A percentile compares a stretch with the other conserved stretches of the same genome.
Evolutionary conservation across 2,113 vertebrate genomes (phyloP).

Genomic region (Coptodon rendalli): DNA sequence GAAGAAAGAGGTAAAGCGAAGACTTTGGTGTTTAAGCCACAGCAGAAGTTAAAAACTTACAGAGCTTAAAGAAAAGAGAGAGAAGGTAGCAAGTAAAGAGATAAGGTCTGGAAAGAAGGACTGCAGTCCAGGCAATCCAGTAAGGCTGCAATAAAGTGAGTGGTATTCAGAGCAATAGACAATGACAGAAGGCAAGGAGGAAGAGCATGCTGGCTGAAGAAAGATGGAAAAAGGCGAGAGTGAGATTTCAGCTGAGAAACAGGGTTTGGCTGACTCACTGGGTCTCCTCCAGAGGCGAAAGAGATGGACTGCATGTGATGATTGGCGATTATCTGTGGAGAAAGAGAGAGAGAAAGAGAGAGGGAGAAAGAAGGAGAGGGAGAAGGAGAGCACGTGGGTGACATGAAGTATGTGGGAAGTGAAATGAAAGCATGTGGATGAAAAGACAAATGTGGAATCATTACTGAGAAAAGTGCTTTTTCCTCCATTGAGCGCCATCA

Average conservation of each 20-base stretch:
- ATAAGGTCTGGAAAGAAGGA: not conserved
- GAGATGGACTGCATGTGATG: conserved; percentile 98
- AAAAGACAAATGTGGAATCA: conserved; percentile 39
- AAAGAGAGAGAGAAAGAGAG: not conserved
- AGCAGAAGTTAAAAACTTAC: conserved; percentile 12
- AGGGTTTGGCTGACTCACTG: conserved; percentile 78
- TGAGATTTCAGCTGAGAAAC: conserved; percentile 19
- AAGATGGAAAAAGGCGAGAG: conserved; percentile 33
- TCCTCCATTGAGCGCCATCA: conserved; percentile 20
- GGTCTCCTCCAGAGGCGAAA: conserved; percentile 92
- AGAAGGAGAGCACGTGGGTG: conserved; percentile 33
- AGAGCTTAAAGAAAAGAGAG: conserved; percentile 7
- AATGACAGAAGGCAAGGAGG: conserved; percentile 60
- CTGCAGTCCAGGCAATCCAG: conserved; percentile 24
- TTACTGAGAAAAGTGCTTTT: conserved; percentile 42
- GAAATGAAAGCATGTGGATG: conserved; percentile 48
- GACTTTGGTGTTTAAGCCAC: conserved; percentile 2
- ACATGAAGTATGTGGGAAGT: conserved; percentile 50
- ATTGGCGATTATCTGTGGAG: conserved; percentile 89
- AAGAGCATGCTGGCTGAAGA: conserved; percentile 25
- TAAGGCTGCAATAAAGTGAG: conserved; percentile 19
- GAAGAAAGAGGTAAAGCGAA: conserved; percentile 16
- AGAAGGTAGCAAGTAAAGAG: conserved; percentile 12
- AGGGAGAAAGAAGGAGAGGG: not conserved
- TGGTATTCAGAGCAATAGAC: conserved; percentile 35